phyloP scores from a whole-genome alignment of 2,113 vertebrate genomes.

The Psilopsiagon aurifrons region DNA sequence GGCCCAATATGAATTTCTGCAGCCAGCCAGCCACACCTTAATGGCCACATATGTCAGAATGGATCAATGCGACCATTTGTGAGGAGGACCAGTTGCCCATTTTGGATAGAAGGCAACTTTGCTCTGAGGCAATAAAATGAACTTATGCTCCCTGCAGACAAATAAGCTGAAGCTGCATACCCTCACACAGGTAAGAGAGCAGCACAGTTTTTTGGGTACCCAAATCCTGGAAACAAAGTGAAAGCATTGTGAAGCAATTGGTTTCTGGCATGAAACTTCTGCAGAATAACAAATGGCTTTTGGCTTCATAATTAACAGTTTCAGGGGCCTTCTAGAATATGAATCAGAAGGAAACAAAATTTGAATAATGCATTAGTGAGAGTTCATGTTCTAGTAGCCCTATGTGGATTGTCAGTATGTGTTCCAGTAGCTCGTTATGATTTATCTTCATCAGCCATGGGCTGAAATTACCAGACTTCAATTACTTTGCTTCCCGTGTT shows the following conservation, averaged over 20 bases:
- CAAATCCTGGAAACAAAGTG: not conserved
- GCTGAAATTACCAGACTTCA: constrained; percentile 79
- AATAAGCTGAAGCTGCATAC: accelerated
- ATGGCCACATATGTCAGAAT: not conserved
- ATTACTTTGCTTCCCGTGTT: constrained; percentile 76
- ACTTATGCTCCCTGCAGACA: accelerated
- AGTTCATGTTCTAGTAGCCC: constrained; percentile 57
- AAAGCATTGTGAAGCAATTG: constrained; percentile 22
- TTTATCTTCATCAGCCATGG: constrained; percentile 81
- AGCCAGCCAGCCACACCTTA: not conserved
- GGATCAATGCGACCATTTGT: not conserved
- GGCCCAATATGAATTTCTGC: not conserved
- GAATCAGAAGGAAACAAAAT: constrained; percentile 68
- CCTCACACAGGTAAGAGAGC: accelerated
- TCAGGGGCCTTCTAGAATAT: constrained; percentile 41
- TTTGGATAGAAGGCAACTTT: not conserved
- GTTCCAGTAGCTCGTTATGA: constrained; percentile 72
- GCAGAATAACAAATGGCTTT: constrained; percentile 33
- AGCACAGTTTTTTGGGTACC: accelerated
- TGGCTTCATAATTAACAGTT: constrained; percentile 62
- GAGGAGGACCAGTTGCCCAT: not conserved
- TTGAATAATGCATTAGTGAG: constrained; percentile 69
- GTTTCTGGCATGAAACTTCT: constrained; percentile 23
- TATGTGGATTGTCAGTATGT: constrained; percentile 70
- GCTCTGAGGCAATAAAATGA: accelerated